Percentiles rank a stretch among this genome's conserved stretches.
phyloP scores from a whole-genome alignment of 2,797 vertebrate genomes.

The Trachurus trachurus region DNA sequence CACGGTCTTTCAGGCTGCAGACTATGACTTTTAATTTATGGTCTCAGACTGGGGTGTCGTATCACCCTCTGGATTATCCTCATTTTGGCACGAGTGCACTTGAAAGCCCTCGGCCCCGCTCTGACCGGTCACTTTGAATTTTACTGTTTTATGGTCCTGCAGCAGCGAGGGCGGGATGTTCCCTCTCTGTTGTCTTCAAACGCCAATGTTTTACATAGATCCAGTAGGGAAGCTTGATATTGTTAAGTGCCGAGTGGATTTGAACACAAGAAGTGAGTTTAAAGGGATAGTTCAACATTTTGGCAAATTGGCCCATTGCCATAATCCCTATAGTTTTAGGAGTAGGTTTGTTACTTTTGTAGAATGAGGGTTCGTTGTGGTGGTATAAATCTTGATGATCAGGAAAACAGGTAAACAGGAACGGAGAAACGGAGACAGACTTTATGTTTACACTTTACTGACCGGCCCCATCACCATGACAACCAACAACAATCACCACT shows the following conservation, averaged over 20 bases:
- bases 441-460: no score
- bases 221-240: neutral
- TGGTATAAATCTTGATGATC: no score
- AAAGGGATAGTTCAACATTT: no score
- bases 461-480: no score
- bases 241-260: neutral
- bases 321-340: no score
- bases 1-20: slow-evolving; percentile 44
- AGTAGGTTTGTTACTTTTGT: no score
- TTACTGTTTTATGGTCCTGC: neutral
- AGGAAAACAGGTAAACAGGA: no score
- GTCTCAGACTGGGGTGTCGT: slow-evolving; percentile 29
- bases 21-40: slow-evolving; percentile 67
- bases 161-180: neutral
- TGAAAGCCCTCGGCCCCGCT: slow-evolving; percentile 40
- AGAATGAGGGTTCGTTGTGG: no score
- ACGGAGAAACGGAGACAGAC: no score
- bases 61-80: slow-evolving; percentile 63
- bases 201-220: slow-evolving; percentile 3
- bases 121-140: slow-evolving; percentile 48
- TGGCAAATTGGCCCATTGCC: no score
- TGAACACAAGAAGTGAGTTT: neutral
- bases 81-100: slow-evolving; percentile 50
- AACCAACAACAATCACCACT: no score
- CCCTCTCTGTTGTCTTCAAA: slow-evolving; percentile 10